phyloP scores from a whole-genome alignment of 2,113 vertebrate species.

The Callaeas wilsoni region DNA sequence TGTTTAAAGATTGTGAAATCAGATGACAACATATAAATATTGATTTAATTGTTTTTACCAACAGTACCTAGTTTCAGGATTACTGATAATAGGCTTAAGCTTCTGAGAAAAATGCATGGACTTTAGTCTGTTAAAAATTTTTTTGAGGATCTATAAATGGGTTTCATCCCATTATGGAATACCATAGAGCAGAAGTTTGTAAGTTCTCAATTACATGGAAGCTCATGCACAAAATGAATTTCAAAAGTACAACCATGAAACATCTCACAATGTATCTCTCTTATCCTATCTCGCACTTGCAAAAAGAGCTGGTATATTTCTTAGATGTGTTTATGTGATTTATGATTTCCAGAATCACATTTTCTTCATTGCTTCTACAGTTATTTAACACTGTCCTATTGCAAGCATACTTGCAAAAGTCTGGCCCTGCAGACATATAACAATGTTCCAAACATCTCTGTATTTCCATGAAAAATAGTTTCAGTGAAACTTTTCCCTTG shows the following conservation, averaged over 20 bases:
- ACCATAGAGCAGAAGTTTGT: neutral
- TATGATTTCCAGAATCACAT: neutral
- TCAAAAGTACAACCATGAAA: neutral
- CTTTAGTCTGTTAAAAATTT: neutral
- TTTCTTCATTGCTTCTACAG: neutral
- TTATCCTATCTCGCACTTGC: neutral
- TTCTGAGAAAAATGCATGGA: neutral
- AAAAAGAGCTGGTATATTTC: neutral
- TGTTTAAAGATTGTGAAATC: neutral
- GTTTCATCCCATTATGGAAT: neutral
- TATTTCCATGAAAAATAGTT: neutral
- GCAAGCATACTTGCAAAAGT: neutral
- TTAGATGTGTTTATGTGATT: neutral
- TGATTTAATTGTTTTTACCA: neutral
- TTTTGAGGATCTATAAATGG: neutral
- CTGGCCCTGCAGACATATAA: neutral
- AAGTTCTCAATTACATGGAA: neutral
- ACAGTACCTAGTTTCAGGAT: neutral
- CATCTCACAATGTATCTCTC: neutral
- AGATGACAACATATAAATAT: neutral
- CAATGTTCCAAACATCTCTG: neutral
- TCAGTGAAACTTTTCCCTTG: neutral
- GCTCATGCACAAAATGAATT: neutral
- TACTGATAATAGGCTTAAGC: neutral
- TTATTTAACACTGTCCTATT: neutral